A percentile compares a stretch with the other conserved stretches of the same genome.
phyloP scores from a whole-genome alignment of 2,113 vertebrate genomes.

The Lipophrys pholis region DNA sequence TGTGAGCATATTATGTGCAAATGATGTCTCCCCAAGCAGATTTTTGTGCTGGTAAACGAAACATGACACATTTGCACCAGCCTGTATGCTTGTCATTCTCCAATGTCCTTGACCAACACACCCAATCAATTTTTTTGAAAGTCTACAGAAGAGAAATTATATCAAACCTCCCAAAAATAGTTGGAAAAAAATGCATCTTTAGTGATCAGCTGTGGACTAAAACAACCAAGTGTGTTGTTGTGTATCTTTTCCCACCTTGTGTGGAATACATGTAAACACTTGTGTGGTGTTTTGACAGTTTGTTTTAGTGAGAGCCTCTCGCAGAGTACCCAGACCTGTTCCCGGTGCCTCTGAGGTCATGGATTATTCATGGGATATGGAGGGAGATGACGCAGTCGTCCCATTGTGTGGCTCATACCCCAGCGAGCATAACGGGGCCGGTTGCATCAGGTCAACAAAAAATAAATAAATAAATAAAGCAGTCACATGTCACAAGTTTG shows the following conservation, averaged over 20 bases:
- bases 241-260: constrained; percentile 25
- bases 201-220: background rate
- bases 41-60: constrained; percentile 11
- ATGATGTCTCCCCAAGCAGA: background rate
- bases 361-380: constrained; percentile 68
- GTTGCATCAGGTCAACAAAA: constrained; percentile 39
- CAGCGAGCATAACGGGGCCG: constrained; percentile 40
- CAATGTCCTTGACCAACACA: constrained; percentile 10
- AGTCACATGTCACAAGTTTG: background rate
- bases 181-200: background rate
- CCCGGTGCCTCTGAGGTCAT: constrained; percentile 52
- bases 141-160: background rate
- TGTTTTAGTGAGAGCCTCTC: constrained; percentile 47
- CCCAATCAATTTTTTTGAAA: background rate
- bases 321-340: constrained; percentile 34
- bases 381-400: constrained; percentile 34
- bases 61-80: background rate
- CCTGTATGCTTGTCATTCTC: background rate
- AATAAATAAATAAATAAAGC: background rate
- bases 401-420: constrained; percentile 29
- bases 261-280: constrained; percentile 41
- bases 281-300: constrained; percentile 62
- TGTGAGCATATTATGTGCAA: constrained; percentile 3
- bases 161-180: background rate
- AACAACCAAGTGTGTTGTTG: background rate